These are phyloP conservation scores for Neostethus bicornis DNA, from an alignment of 2,797 vertebrate genomes.

Conservation along the genomic window DNA sequence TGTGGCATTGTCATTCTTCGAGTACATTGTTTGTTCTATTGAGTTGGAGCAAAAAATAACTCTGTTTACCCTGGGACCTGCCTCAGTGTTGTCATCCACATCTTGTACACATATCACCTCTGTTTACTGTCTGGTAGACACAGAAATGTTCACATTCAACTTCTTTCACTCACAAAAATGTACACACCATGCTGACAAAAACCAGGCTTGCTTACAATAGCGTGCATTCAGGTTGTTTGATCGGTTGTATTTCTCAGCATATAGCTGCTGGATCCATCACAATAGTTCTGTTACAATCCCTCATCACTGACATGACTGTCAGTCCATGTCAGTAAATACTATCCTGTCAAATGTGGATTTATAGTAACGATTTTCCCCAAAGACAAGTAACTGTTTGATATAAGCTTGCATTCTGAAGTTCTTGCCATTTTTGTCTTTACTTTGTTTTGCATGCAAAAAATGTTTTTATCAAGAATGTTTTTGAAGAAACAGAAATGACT, in stretches of 20 bases:
- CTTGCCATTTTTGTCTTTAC: background rate
- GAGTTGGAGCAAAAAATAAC: constrained; percentile 43
- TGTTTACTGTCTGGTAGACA: constrained; percentile 55
- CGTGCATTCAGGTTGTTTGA: background rate
- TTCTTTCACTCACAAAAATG: constrained; percentile 10
- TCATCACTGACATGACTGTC: too few species aligned
- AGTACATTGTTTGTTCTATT: constrained; percentile 27
- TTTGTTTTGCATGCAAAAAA: too few species aligned
- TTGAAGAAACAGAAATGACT: background rate
- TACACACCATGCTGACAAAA: constrained; percentile 28
- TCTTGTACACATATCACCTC: constrained; percentile 40
- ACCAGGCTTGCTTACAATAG: constrained; percentile 19
- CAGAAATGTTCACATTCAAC: constrained; percentile 47
- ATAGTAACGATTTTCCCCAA: background rate
- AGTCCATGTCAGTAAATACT: background rate
- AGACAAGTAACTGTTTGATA: background rate
- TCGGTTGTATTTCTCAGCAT: too few species aligned
- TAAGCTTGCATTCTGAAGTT: too few species aligned
- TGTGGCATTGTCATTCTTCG: constrained; percentile 28
- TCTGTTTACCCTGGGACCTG: constrained; percentile 41
- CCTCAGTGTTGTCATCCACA: constrained; percentile 40
- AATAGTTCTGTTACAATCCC: background rate
- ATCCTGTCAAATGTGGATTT: background rate
- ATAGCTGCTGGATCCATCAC: background rate
- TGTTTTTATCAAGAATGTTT: background rate